Conservation (phyloP, 1,140 invertebrate genomes). For the Muscidifurax raptorellus region DNA sequence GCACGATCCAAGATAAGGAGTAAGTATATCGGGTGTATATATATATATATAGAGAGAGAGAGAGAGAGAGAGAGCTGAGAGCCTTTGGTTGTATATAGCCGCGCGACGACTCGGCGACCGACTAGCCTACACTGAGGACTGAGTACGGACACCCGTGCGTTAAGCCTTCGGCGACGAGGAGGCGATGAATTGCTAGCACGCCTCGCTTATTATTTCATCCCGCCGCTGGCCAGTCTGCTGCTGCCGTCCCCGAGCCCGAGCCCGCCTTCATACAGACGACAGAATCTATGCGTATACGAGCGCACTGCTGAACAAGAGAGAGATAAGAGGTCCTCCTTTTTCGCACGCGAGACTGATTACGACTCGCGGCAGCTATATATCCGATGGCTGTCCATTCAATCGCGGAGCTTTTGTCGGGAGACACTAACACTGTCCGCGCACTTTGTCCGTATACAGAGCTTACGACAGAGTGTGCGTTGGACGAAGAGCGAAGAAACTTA, state of each 20-base stretch:
- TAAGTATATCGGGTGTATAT: not conserved
- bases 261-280: not conserved
- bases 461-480: no score
- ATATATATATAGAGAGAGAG: no score
- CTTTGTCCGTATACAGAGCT: no score
- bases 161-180: slow-evolving; percentile 46
- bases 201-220: slow-evolving; percentile 68
- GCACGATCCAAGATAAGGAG: no score
- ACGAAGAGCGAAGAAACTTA: no score
- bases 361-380: not conserved
- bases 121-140: slow-evolving; percentile 76
- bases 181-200: slow-evolving; percentile 56
- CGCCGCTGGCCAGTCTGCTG: slow-evolving; percentile 42
- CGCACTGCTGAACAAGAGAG: not conserved
- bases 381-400: slow-evolving; percentile 4
- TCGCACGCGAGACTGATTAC: not conserved
- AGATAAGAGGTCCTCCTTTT: not conserved
- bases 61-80: no score
- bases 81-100: no score
- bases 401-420: no score
- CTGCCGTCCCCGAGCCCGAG: not conserved
- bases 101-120: slow-evolving; percentile 65
- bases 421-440: no score
- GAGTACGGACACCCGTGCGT: slow-evolving; percentile 67
- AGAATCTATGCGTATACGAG: not conserved